Base-by-base conservation (phyloP, 2,888 invertebrate species). In the Ptycholaimellus sp. region DNA sequence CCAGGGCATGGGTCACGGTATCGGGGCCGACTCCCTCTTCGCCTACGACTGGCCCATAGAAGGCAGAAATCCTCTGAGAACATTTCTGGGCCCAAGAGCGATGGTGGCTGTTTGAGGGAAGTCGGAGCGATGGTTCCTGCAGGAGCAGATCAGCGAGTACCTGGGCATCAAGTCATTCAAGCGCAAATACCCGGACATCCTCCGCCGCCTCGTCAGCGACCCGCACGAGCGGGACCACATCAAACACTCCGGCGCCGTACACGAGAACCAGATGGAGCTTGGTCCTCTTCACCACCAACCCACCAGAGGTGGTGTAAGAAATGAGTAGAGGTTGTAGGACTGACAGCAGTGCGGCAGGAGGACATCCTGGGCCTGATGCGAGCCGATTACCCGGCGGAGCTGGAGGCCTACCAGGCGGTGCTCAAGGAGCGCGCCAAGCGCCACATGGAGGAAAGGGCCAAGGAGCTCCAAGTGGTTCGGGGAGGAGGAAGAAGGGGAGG, bases 111-210 rank as follows among this genome's bases (percentile, higher is more conserved):
- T n/a, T n/a, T n/a, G n/a, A n/a, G n/a, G n/a, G n/a, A n/a, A n/a
- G n/a, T n/a, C n/a, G n/a, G n/a, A n/a, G n/a, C n/a, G n/a, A n/a
- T n/a, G n/a, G n/a, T n/a, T n/a, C n/a, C n/a, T n/a, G n/a, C 85
- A 93, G 61, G 93, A 93, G 59, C 93, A 77, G 59, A 76, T 96
- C 42, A 80, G 83, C 0, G 78, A 85, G 58, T 87, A 78, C 62
- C 68, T 96, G 42, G 79, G 78, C 28, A 78, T 93, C 23, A 87
- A 83, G 57, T 85, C 87, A 40, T 93, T 96, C 61, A 90, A 90
- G 60, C 69, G 93, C 44, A 83, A 87, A 46, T 64, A 63, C 44
- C 64, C 63, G 42, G 49, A 53, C 19, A 35, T 54, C 32, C 39
- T 40, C 7, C 35, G 54, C 1, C 33, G 53, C n/a, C 43, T 45